Percentiles rank a stretch among this genome's conserved stretches.
Evolutionary conservation across 1,140 invertebrate species (phyloP).

Genomic region (Nymphalis io): DNA sequence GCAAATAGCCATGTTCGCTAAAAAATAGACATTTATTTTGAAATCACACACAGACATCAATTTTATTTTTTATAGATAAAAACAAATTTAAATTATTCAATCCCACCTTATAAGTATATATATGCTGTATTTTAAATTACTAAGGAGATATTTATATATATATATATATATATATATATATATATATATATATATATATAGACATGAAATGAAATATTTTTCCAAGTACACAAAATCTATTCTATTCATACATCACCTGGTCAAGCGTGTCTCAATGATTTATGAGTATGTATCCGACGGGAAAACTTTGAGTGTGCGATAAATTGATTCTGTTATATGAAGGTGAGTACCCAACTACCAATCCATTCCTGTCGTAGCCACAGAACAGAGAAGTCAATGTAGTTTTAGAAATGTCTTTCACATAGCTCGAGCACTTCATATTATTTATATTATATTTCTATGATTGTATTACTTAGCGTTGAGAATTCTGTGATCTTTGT

Average conservation of each 20-base stretch:
- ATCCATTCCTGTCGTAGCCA: constrained; percentile 19
- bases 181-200: background rate
- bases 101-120: too few species aligned
- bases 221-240: background rate
- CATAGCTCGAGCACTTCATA: background rate
- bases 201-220: background rate
- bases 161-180: too few species aligned
- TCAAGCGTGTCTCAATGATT: constrained; percentile 39
- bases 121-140: too few species aligned
- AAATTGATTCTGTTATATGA: constrained; percentile 27
- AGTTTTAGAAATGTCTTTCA: background rate
- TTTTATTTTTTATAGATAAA: too few species aligned
- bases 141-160: too few species aligned
- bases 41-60: too few species aligned
- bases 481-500: background rate
- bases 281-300: constrained; percentile 36
- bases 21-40: too few species aligned
- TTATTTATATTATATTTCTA: background rate
- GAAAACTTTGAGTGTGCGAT: constrained; percentile 34
- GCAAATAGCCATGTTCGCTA: too few species aligned
- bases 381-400: background rate
- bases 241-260: constrained; percentile 9
- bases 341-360: constrained; percentile 8
- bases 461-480: too few species aligned
- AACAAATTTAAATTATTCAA: too few species aligned